A percentile compares a stretch with the other conserved stretches of the same genome.
These are phyloP conservation scores for Apoda limacodes DNA, from an alignment of 2,888 invertebrate species.

Conservation along the genomic window DNA sequence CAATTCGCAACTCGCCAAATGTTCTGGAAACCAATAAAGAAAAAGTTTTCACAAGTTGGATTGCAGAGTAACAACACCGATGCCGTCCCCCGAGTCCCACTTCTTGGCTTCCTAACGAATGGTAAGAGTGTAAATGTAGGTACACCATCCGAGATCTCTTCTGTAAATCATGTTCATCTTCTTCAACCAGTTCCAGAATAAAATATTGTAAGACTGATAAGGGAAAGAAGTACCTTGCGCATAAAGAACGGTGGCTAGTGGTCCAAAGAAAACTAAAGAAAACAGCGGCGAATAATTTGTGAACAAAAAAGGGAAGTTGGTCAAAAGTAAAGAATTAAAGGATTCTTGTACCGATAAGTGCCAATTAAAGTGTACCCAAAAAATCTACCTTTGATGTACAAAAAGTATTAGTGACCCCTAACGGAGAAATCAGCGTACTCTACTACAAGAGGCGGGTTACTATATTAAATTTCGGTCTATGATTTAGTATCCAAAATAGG, in stretches of 20 bases:
- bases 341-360: too few relatives aligned
- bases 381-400: constrained; percentile 18
- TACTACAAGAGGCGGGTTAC: too few relatives aligned
- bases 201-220: too few relatives aligned
- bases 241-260: constrained; percentile 3
- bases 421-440: constrained; percentile 10
- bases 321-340: constrained; percentile 3
- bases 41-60: background rate
- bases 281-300: constrained; percentile 5
- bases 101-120: too few relatives aligned
- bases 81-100: background rate
- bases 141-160: too few relatives aligned
- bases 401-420: constrained; percentile 16
- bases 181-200: too few relatives aligned
- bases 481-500: too few relatives aligned
- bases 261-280: constrained; percentile 9
- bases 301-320: constrained; percentile 4
- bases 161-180: too few relatives aligned
- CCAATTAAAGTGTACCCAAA: constrained; percentile 9
- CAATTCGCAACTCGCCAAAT: background rate
- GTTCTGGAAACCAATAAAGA: constrained; percentile 1
- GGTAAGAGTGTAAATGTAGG: too few relatives aligned
- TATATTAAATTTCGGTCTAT: too few relatives aligned
- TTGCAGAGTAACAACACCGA: constrained; percentile 1
- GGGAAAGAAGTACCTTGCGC: constrained; percentile 3